Conservation (phyloP, 2,888 invertebrate species). For the Eulithis testata region DNA sequence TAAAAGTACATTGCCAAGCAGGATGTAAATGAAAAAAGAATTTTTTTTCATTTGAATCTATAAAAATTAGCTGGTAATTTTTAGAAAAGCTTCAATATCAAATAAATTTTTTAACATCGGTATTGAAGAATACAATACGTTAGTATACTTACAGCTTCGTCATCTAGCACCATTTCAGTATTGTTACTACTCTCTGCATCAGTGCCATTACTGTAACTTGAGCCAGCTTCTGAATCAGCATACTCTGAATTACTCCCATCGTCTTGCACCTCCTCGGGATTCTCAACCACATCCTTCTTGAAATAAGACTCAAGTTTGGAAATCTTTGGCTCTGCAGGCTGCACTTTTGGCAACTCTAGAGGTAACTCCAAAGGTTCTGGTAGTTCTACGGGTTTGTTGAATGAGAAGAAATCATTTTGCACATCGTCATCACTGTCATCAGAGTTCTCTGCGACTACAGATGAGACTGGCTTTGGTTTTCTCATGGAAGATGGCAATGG, state of each 20-base stretch:
- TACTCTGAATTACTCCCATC: slow-evolving; percentile 35
- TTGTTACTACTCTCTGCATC: slow-evolving; percentile 43
- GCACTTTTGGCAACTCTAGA: slow-evolving; percentile 54
- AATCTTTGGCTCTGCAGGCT: slow-evolving; percentile 41
- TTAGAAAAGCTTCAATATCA: too few species aligned
- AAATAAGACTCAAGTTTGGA: slow-evolving; percentile 69
- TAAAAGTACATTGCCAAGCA: too few species aligned
- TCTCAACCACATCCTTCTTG: slow-evolving; percentile 57
- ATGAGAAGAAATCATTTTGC: slow-evolving; percentile 82
- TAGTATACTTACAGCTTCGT: slow-evolving; percentile 67
- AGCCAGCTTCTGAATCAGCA: slow-evolving; percentile 43
- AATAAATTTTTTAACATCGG: not conserved
- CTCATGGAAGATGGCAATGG: slow-evolving; percentile 52
- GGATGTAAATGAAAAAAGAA: too few species aligned
- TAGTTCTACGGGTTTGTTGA: slow-evolving; percentile 74
- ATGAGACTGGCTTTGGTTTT: slow-evolving; percentile 52
- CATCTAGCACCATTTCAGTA: slow-evolving; percentile 61
- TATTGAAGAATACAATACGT: too few species aligned
- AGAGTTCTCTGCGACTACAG: slow-evolving; percentile 59
- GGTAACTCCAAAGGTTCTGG: slow-evolving; percentile 64
- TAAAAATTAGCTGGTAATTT: too few species aligned
- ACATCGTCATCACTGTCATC: slow-evolving; percentile 81
- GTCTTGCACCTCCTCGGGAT: slow-evolving; percentile 43
- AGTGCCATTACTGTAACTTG: slow-evolving; percentile 46
- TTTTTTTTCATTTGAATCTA: too few species aligned